Conservation (phyloP, 2,888 invertebrate species). For the Acleris holmiana region DNA sequence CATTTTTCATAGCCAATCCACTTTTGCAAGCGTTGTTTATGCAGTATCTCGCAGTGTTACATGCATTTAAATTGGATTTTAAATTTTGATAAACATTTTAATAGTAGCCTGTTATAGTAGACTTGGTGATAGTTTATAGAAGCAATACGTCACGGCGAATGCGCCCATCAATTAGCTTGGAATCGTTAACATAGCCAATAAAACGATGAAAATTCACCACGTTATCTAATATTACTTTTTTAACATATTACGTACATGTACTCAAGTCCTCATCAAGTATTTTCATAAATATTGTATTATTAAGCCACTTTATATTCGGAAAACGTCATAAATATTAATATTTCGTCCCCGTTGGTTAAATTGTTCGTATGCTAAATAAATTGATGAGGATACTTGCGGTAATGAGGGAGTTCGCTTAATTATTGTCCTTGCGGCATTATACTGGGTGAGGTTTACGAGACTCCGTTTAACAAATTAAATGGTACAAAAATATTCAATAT, state of each 20-base stretch:
- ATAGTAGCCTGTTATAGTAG: slow-evolving; percentile 27
- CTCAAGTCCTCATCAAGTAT: slow-evolving; percentile 8
- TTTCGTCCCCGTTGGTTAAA: slow-evolving; percentile 13
- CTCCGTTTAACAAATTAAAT: neutral
- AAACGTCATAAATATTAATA: slow-evolving; percentile 24
- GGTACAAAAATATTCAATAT: neutral
- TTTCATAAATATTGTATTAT: slow-evolving; percentile 21
- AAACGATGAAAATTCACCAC: neutral
- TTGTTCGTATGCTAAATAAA: slow-evolving; percentile 30
- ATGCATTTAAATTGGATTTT: slow-evolving; percentile 66
- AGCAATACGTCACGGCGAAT: slow-evolving; percentile 22
- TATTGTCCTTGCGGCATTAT: slow-evolving; percentile 16
- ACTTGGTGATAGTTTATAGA: neutral
- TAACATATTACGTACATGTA: neutral
- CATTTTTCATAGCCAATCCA: slow-evolving; percentile 59
- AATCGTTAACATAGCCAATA: neutral
- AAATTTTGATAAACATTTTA: slow-evolving; percentile 47
- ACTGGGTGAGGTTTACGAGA: neutral
- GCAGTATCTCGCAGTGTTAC: slow-evolving; percentile 46
- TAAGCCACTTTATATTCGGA: slow-evolving; percentile 17
- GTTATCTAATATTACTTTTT: neutral
- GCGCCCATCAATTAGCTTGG: neutral
- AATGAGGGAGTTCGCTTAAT: slow-evolving; percentile 11
- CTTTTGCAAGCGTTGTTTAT: slow-evolving; percentile 55
- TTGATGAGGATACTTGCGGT: slow-evolving; percentile 16